phyloP scores from a whole-genome alignment of 2,888 invertebrate genomes.

The Orthonevra nobilis region DNA sequence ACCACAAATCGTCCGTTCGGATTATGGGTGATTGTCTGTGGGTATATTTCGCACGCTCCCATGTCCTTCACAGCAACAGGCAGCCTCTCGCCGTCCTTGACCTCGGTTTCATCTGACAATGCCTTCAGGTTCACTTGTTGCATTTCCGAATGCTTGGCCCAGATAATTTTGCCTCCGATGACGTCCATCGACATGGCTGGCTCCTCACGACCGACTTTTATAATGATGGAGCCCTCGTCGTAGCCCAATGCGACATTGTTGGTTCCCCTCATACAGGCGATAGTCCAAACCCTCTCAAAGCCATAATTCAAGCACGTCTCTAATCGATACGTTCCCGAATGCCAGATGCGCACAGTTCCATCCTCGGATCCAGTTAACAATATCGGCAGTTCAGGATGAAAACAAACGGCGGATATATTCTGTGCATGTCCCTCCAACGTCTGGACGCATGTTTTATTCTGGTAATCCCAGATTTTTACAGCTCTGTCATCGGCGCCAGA shows the following conservation, averaged over 20 bases:
- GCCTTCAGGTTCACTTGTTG: slow-evolving; percentile 85
- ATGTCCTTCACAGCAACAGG: slow-evolving; percentile 98
- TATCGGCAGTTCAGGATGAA: slow-evolving; percentile 98
- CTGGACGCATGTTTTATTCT: slow-evolving; percentile 99
- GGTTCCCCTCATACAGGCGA: slow-evolving; percentile 94
- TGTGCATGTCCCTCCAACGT: slow-evolving; percentile 98
- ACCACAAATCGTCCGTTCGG: slow-evolving; percentile 96
- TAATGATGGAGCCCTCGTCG: slow-evolving; percentile 80
- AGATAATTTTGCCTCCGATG: slow-evolving; percentile 98
- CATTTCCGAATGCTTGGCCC: slow-evolving; percentile 99
- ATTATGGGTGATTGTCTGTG: slow-evolving; percentile 98
- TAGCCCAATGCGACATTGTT: slow-evolving; percentile 97
- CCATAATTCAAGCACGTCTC: slow-evolving; percentile 99
- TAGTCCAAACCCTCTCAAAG: slow-evolving; percentile 98
- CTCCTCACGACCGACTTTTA: slow-evolving; percentile 92
- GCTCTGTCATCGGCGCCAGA: slow-evolving; percentile 98
- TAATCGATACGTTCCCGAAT: slow-evolving; percentile 97
- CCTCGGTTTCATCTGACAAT: slow-evolving; percentile 82
- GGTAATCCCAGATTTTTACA: slow-evolving; percentile 99
- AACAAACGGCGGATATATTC: slow-evolving; percentile 96
- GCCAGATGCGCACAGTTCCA: slow-evolving; percentile 98
- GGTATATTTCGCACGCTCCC: slow-evolving; percentile 99
- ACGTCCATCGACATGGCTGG: slow-evolving; percentile 99
- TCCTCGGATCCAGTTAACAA: slow-evolving; percentile 98
- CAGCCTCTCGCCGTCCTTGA: slow-evolving; percentile 95